These are phyloP conservation scores for Lynx canadensis DNA, from an alignment of 2,113 vertebrate genomes.

Conservation along the genomic window DNA sequence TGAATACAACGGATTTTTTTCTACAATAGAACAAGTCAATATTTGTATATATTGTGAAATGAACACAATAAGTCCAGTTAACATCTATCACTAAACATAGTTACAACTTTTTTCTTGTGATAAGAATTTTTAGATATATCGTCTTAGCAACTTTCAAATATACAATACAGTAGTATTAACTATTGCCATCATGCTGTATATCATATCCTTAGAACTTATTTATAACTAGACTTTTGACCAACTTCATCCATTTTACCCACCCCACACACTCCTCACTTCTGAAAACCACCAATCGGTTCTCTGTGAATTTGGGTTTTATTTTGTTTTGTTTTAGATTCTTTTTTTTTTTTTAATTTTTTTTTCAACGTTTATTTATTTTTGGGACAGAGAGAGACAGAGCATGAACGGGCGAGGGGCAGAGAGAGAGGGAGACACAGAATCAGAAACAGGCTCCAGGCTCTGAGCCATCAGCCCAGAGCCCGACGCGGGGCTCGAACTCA, in stretches of 20 bases:
- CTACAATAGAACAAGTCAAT: neutral
- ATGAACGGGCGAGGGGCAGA: no score
- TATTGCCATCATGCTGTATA: neutral
- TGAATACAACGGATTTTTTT: neutral
- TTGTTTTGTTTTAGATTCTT: neutral
- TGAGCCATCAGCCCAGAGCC: no score
- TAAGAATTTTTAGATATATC: neutral
- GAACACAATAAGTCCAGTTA: neutral
- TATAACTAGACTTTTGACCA: neutral
- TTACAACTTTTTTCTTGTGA: neutral
- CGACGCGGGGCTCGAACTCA: no score
- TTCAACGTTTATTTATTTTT: no score
- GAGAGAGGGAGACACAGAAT: no score
- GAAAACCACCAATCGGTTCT: neutral
- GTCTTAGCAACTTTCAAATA: neutral
- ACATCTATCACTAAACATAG: neutral
- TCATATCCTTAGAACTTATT: neutral
- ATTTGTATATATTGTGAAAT: neutral
- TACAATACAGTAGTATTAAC: neutral
- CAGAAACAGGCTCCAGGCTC: no score
- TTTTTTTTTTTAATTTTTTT: no score
- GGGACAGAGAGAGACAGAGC: no score
- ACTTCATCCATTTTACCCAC: neutral
- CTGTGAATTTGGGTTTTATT: neutral
- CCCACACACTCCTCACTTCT: neutral